These are phyloP conservation scores for Pelusios castaneus DNA, from an alignment of 2,113 vertebrate genomes.

Conservation along the genomic window DNA sequence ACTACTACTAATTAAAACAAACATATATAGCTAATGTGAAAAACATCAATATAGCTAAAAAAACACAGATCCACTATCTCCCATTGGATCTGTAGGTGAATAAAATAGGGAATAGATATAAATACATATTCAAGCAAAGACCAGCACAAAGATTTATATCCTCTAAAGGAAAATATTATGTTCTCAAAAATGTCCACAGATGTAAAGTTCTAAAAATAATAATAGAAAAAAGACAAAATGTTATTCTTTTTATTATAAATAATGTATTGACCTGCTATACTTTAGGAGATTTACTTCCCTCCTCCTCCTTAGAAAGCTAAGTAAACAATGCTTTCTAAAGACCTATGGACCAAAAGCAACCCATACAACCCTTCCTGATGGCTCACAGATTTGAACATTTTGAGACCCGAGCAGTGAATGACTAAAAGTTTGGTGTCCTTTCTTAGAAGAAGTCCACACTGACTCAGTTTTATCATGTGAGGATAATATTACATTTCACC, in stretches of 20 bases:
- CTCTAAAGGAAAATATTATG: not conserved
- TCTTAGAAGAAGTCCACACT: not conserved
- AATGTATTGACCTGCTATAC: not conserved
- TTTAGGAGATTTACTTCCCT: not conserved
- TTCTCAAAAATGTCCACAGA: not conserved
- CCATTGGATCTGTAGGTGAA: not conserved
- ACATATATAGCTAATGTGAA: fast-evolving
- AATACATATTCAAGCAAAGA: constrained; percentile 44
- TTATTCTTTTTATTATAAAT: not conserved
- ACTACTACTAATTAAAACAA: not conserved
- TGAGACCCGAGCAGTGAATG: not conserved
- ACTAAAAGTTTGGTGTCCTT: not conserved
- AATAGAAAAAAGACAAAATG: not conserved
- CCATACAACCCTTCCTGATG: not conserved
- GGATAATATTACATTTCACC: not conserved
- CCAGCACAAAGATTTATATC: not conserved
- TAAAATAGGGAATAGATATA: constrained; percentile 25
- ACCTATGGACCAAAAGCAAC: not conserved
- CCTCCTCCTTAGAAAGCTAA: fast-evolving
- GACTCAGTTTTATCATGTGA: not conserved
- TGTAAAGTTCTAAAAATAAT: not conserved
- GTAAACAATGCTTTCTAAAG: not conserved
- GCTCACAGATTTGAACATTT: not conserved
- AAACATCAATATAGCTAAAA: not conserved
- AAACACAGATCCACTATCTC: not conserved